These are phyloP conservation scores for Streblospio benedicti DNA, from an alignment of 1,140 invertebrate species.

Conservation along the genomic window DNA sequence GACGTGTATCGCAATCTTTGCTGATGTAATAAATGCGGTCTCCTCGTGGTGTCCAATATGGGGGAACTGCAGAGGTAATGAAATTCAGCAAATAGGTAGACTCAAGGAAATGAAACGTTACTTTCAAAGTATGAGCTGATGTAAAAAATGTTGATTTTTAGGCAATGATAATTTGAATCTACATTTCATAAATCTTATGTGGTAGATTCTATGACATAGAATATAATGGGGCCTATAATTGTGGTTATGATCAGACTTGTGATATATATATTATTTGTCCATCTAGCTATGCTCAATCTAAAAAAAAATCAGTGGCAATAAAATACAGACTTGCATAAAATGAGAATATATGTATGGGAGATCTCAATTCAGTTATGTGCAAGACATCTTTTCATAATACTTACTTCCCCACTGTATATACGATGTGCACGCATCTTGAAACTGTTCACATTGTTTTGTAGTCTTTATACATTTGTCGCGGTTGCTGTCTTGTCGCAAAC, in stretches of 20 bases:
- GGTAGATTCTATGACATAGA: too few species aligned
- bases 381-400: neutral
- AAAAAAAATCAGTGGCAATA: too few species aligned
- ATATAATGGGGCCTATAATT: too few species aligned
- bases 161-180: neutral
- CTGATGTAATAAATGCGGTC: slow-evolving; percentile 89
- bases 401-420: slow-evolving; percentile 36
- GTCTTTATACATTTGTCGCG: slow-evolving; percentile 86
- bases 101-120: too few species aligned
- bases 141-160: neutral
- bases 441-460: slow-evolving; percentile 77
- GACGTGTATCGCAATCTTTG: slow-evolving; percentile 76
- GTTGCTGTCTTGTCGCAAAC: slow-evolving; percentile 83
- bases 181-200: neutral
- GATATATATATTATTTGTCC: too few species aligned
- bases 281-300: too few species aligned
- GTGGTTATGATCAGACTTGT: too few species aligned
- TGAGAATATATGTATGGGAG: neutral
- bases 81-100: too few species aligned
- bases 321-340: neutral
- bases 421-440: slow-evolving; percentile 69
- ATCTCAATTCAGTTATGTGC: neutral
- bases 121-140: too few species aligned
- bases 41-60: slow-evolving; percentile 87
- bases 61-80: slow-evolving; percentile 58